Evolutionary conservation across 2,888 invertebrate species (phyloP).

Genomic region (Strigamia transsilvanica): DNA sequence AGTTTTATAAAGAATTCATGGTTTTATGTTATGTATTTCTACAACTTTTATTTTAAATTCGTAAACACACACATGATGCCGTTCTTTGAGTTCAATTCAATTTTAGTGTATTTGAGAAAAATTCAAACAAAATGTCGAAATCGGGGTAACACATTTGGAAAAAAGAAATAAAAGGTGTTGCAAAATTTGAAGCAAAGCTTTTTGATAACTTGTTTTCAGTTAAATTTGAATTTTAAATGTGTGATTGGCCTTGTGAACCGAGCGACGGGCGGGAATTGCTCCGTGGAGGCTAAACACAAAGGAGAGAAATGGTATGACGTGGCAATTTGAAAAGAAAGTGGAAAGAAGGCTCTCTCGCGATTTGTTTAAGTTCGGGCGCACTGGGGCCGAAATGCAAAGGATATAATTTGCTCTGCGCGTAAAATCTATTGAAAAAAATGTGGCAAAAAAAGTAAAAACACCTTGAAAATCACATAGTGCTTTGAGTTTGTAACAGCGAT

Average conservation of each 20-base stretch:
- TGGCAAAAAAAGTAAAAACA: too few relatives aligned
- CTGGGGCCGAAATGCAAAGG: background rate
- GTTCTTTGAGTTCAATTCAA: too few relatives aligned
- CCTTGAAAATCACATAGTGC: too few relatives aligned
- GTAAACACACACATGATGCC: too few relatives aligned
- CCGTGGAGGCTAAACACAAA: background rate
- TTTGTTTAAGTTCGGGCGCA: background rate
- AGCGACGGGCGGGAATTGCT: background rate
- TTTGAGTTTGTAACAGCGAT: too few relatives aligned
- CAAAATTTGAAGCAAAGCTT: background rate
- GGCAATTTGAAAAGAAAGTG: background rate
- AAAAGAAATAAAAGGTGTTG: background rate
- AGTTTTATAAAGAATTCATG: too few relatives aligned
- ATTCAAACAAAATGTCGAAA: too few relatives aligned
- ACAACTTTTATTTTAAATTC: too few relatives aligned
- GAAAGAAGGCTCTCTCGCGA: background rate
- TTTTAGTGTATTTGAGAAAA: too few relatives aligned
- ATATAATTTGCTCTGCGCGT: background rate
- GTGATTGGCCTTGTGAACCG: background rate
- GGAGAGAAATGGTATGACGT: background rate
- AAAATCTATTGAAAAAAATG: too few relatives aligned
- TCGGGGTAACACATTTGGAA: too few relatives aligned
- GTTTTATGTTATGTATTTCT: too few relatives aligned
- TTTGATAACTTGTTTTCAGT: conserved; percentile 18
- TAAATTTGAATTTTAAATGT: conserved; percentile 24